phyloP scores from a whole-genome alignment of 2,888 invertebrate genomes.

The Gryllus longicercus region DNA sequence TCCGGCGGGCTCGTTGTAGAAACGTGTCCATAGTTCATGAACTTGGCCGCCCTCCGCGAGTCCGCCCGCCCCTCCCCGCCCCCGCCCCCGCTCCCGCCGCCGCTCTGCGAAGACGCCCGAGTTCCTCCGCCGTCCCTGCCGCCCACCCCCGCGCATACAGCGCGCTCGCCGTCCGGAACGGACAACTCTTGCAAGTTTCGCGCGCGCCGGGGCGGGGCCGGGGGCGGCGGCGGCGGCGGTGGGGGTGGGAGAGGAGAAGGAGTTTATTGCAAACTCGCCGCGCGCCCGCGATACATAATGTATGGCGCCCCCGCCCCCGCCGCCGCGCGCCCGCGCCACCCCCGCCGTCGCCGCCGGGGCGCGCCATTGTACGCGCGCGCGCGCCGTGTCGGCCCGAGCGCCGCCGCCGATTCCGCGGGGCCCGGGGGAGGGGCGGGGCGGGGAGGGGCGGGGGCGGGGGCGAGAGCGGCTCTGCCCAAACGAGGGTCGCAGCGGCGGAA shows the following conservation, averaged over 20 bases:
- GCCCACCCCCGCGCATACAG: neutral
- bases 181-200: slow-evolving; percentile 17
- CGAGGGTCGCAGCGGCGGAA: no score
- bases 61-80: neutral
- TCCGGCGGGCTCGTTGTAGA: slow-evolving; percentile 9
- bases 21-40: slow-evolving; percentile 17
- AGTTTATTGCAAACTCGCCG: slow-evolving; percentile 17
- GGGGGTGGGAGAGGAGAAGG: neutral
- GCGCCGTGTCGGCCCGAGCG: neutral
- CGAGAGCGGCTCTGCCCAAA: no score
- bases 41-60: slow-evolving; percentile 1
- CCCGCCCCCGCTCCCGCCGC: neutral
- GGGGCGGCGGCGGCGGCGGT: neutral
- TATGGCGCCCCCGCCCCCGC: neutral
- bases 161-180: neutral
- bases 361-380: neutral
- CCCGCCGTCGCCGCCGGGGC: neutral
- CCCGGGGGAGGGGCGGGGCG: neutral
- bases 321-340: neutral
- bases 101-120: neutral
- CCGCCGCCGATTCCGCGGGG: no score
- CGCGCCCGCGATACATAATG: slow-evolving; percentile 17
- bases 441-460: neutral
- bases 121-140: neutral
- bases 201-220: neutral